Evolutionary conservation across 2,888 invertebrate species (phyloP), one percentile per base, ranked within the genome.

Genomic region (Tinea trinotella): DNA sequence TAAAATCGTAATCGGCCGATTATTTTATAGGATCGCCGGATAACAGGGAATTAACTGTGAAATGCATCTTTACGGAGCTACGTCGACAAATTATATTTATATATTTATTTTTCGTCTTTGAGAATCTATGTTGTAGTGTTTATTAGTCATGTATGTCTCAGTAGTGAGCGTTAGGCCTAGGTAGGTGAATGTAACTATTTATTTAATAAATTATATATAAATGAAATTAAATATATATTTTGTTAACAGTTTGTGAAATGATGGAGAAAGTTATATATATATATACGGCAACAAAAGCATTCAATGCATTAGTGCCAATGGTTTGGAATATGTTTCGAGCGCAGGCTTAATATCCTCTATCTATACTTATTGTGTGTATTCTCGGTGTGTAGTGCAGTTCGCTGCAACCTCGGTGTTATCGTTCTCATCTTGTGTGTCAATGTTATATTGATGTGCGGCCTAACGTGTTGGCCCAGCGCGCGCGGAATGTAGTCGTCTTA

Each of bases 181-280:
- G 35, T 7, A 24, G 52, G 35, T 7, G 15, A 34, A 24, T 52
- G 30, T 52, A 7, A 4, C 22, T 7, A 24, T 35, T 30, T 15
- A 35, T 40, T 13, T n/a, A 7, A 30, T 30, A 30, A 10, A 22
- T 22, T 36, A n/a, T 36, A 36, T 36, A 9, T 7, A 12, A 9
- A 5, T n/a, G 7, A 44, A 5, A 58, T 59, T 54, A 22, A 57
- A 61, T 63, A 64, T 64, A 64, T 64, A n/a, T 64, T 65, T 64
- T 64, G 62, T 65, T 61, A 64, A 49, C 22, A n/a, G 22, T 48
- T 30, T 52, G 55, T 55, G 52, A 34, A 15, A 46, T 15, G 15
- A 34, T 34, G 35, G 3, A 50, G 36, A 13, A 46, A 12, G n/a
- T n/a, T n/a, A n/a, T n/a, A 34, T 48, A 48, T 49, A 30, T 17